Percentiles rank a stretch among this genome's conserved stretches.
Conservation (phyloP, 2,888 invertebrate genomes). For the Thyatira batis region DNA sequence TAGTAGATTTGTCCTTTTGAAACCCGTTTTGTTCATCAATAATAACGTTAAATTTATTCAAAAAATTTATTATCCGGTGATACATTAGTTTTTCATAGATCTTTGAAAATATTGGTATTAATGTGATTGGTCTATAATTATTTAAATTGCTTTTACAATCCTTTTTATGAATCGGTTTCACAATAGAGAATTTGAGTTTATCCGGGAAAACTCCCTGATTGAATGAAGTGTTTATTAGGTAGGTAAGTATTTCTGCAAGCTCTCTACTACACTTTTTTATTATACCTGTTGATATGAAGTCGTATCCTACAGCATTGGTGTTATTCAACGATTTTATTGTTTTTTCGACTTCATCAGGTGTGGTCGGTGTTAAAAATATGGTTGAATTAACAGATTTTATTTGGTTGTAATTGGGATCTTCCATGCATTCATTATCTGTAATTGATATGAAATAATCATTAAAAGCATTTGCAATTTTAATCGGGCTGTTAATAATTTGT, state of each 20-base stretch:
- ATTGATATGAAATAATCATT: too few relatives aligned
- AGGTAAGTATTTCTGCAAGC: not conserved
- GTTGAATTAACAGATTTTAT: not conserved
- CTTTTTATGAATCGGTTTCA: slow-evolving; percentile 7
- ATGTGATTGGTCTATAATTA: too few relatives aligned
- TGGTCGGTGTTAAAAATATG: not conserved
- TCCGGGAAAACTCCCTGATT: not conserved
- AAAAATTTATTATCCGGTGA: too few relatives aligned
- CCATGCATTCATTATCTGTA: too few relatives aligned
- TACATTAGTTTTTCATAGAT: too few relatives aligned
- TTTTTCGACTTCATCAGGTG: not conserved
- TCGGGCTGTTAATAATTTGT: too few relatives aligned
- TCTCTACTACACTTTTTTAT: not conserved
- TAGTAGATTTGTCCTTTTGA: slow-evolving; percentile 13
- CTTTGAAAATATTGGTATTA: too few relatives aligned
- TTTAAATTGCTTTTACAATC: slow-evolving; percentile 9
- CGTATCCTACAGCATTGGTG: slow-evolving; percentile 1
- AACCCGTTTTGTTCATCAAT: slow-evolving; percentile 17
- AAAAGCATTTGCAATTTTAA: too few relatives aligned
- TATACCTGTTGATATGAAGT: not conserved
- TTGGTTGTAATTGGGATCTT: too few relatives aligned
- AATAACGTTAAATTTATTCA: too few relatives aligned
- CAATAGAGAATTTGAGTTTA: not conserved
- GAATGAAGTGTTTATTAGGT: not conserved
- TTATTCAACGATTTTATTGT: slow-evolving; percentile 2